Evolutionary conservation across 1,140 invertebrate species (phyloP), one percentile per base, ranked within the genome.

Genomic region (Drosophila azteca): DNA sequence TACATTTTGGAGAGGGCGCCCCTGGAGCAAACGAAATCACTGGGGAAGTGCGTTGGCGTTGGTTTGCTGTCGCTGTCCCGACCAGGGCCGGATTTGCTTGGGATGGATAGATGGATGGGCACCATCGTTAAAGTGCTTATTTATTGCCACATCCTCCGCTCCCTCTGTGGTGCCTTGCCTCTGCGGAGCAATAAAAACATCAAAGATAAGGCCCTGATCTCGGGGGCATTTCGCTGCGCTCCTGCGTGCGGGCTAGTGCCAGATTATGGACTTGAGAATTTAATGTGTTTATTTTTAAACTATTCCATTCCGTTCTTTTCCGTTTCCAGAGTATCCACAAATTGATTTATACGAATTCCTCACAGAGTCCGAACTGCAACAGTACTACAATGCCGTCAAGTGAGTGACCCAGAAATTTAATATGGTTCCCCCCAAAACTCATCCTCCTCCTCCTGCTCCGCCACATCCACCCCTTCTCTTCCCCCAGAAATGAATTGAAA

Each of bases 281-380:
- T 69, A 71, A 77, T 77, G 39, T 77, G 48, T 77, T 77, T 64
- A 59, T 79, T 72, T 73, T 67, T 57, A 41, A 39, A 39, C 35
- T 77, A 62, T 45, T 62, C 31, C 31, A 8, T 8, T 31, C 6
- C 3, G 24, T 31, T 31, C 24, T 26, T 4, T 31, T 8, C 31
- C 24, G 31, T 24, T 65, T 57, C 39, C 82, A 91, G 90, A 91
- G 79, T 77, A 72, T 60, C 80, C 83, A 78, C 91, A 90, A 76
- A 95, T 95, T 57, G 96, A 96, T 57, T 94, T 98, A 54, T 97
- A 97, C 90, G 97, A 98, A 90, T 98, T 98, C 92, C 94, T 98
- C 58, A 94, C 96, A 88, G 97, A 98, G 92, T 96, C 97, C 26
- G 96, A 98, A 91, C 93, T 98, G 13, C 95, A 97, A 77, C 96